Percentiles rank a stretch among this genome's conserved stretches.
These are phyloP conservation scores for Colinus virginianus DNA, from an alignment of 2,113 vertebrate genomes.

Conservation along the genomic window DNA sequence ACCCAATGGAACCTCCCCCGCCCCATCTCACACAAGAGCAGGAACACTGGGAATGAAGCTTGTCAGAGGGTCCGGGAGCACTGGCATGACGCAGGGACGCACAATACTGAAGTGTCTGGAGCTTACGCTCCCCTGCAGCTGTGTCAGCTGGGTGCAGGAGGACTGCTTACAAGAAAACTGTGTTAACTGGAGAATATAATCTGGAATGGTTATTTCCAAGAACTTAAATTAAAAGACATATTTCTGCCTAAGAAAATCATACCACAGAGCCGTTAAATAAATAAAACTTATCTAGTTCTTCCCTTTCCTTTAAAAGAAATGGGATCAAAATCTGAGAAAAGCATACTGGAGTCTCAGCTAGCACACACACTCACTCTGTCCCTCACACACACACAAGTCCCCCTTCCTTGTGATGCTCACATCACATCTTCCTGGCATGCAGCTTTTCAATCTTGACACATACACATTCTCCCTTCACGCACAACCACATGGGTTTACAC, in stretches of 20 bases:
- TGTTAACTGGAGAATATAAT: background rate
- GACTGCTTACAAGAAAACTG: background rate
- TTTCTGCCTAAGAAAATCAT: background rate
- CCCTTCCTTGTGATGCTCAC: background rate
- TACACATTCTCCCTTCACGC: background rate
- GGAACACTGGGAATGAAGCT: background rate
- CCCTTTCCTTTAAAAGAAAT: background rate
- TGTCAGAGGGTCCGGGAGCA: background rate
- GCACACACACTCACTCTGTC: background rate
- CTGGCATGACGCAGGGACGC: background rate
- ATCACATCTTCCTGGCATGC: background rate
- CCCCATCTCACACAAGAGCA: background rate
- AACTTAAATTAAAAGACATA: background rate
- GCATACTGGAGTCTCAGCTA: background rate
- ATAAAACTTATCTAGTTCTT: conserved; percentile 1
- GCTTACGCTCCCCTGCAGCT: background rate
- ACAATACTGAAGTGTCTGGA: background rate
- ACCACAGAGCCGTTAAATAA: conserved; percentile 24
- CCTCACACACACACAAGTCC: background rate
- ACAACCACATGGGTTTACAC: background rate
- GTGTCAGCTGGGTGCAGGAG: background rate
- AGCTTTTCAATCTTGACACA: background rate
- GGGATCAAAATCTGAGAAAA: background rate
- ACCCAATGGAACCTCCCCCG: background rate
- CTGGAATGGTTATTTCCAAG: background rate